Percentiles rank a stretch among this genome's conserved stretches.
phyloP scores from a whole-genome alignment of 1,140 invertebrate genomes.

The Rhysida immarginata region DNA sequence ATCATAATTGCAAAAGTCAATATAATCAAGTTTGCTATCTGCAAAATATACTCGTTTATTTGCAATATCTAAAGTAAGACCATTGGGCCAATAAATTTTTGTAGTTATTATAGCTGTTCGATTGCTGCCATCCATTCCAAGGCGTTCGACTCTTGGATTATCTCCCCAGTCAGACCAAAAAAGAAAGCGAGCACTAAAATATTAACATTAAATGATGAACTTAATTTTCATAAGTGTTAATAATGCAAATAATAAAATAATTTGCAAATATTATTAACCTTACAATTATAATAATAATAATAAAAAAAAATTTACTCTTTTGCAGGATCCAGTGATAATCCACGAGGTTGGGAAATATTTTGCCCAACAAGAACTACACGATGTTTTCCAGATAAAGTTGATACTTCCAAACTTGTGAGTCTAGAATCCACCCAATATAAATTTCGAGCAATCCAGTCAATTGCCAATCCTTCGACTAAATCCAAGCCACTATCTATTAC shows the following conservation, averaged over 20 bases:
- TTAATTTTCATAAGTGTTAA: neutral
- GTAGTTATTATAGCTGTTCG: slow-evolving; percentile 76
- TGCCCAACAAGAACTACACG: slow-evolving; percentile 74
- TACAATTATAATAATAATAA: neutral
- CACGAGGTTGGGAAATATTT: slow-evolving; percentile 87
- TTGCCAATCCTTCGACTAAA: slow-evolving; percentile 83
- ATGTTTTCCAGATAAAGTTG: slow-evolving; percentile 63
- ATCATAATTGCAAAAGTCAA: slow-evolving; percentile 96
- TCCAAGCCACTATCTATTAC: slow-evolving; percentile 77
- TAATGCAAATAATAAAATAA: neutral
- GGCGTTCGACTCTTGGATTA: slow-evolving; percentile 85
- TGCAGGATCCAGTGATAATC: slow-evolving; percentile 83
- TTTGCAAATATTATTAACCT: neutral
- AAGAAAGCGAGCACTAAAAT: slow-evolving; percentile 50
- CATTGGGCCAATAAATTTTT: slow-evolving; percentile 98
- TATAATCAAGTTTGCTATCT: slow-evolving; percentile 94
- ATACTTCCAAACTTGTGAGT: slow-evolving; percentile 82
- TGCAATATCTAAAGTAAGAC: slow-evolving; percentile 83
- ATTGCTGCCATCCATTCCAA: slow-evolving; percentile 86
- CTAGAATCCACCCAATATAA: slow-evolving; percentile 93
- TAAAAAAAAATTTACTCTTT: slow-evolving; percentile 40
- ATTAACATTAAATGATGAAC: slow-evolving; percentile 11
- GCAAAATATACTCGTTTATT: slow-evolving; percentile 92
- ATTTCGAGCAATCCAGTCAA: slow-evolving; percentile 90
- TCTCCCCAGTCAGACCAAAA: slow-evolving; percentile 99